A percentile compares a stretch with the other conserved stretches of the same genome.
Conservation (phyloP, 2,888 invertebrate genomes). For the Lordiphosa andalusiaca region DNA sequence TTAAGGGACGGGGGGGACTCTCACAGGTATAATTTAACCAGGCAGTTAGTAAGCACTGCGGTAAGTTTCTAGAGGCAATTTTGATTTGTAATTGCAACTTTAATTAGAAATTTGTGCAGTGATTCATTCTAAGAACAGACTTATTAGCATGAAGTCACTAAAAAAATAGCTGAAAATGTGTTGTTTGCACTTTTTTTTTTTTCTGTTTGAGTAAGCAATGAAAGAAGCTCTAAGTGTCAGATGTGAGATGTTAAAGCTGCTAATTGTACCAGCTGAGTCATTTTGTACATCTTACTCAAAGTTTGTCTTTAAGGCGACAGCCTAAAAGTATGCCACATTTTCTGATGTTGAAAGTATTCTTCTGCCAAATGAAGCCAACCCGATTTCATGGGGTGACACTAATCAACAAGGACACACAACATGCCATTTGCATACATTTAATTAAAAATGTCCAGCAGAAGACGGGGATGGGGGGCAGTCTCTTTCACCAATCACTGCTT, state of each 20-base stretch:
- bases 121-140: slow-evolving; percentile 25
- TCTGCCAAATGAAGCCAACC: slow-evolving; percentile 14
- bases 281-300: neutral
- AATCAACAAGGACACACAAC: slow-evolving; percentile 14
- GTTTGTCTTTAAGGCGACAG: neutral
- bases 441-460: slow-evolving; percentile 37
- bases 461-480: neutral
- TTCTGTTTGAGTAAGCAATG: neutral
- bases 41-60: too few species aligned
- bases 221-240: slow-evolving; percentile 13
- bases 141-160: slow-evolving; percentile 28
- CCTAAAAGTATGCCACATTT: slow-evolving; percentile 33
- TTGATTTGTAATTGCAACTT: too few species aligned
- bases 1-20: too few species aligned
- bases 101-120: neutral
- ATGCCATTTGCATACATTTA: slow-evolving; percentile 58
- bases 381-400: slow-evolving; percentile 12
- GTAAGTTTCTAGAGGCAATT: too few species aligned
- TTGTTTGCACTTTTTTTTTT: slow-evolving; percentile 15
- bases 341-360: neutral
- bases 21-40: too few species aligned
- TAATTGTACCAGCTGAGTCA: neutral
- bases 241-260: slow-evolving; percentile 9
- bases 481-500: slow-evolving; percentile 9
- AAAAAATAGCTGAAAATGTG: slow-evolving; percentile 13